A percentile compares a stretch with the other conserved stretches of the same genome.
These are phyloP conservation scores for Andricus grossulariae DNA, from an alignment of 1,140 invertebrate species.

Conservation along the genomic window DNA sequence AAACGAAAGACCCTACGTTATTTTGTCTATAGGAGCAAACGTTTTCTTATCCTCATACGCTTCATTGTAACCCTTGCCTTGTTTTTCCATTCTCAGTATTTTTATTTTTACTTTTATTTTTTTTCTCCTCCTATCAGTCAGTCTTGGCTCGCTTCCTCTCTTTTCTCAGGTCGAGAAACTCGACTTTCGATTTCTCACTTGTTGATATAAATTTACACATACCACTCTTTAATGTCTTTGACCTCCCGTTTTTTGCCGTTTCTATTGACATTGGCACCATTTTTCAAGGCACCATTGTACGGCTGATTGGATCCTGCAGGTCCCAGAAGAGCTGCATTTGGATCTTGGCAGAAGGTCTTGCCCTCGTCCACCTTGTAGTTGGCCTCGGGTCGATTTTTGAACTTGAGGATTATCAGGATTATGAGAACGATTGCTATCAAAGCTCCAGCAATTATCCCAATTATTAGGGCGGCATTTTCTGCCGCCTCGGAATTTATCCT, in stretches of 20 bases:
- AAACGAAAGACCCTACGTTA: constrained; percentile 37
- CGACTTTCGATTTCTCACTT: constrained; percentile 23
- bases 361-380: constrained; percentile 94
- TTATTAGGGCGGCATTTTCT: constrained; percentile 86
- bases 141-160: constrained; percentile 61
- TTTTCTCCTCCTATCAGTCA: constrained; percentile 62
- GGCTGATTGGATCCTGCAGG: constrained; percentile 73
- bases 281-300: constrained; percentile 69
- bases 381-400: constrained; percentile 89
- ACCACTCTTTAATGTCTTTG: constrained; percentile 96
- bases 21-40: constrained; percentile 37
- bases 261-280: constrained; percentile 68
- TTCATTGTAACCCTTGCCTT: constrained; percentile 40
- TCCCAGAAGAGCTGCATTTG: constrained; percentile 84
- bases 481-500: constrained; percentile 84
- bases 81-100: constrained; percentile 49
- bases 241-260: constrained; percentile 85
- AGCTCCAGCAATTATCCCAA: constrained; percentile 93
- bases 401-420: constrained; percentile 92
- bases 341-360: constrained; percentile 84
- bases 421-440: constrained; percentile 94
- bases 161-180: constrained; percentile 11
- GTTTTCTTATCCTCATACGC: constrained; percentile 43
- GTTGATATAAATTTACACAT: constrained; percentile 80
- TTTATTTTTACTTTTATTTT: constrained; percentile 44